Base-by-base conservation (phyloP, 2,888 invertebrate genomes). In the Mesoligia furuncula region DNA sequence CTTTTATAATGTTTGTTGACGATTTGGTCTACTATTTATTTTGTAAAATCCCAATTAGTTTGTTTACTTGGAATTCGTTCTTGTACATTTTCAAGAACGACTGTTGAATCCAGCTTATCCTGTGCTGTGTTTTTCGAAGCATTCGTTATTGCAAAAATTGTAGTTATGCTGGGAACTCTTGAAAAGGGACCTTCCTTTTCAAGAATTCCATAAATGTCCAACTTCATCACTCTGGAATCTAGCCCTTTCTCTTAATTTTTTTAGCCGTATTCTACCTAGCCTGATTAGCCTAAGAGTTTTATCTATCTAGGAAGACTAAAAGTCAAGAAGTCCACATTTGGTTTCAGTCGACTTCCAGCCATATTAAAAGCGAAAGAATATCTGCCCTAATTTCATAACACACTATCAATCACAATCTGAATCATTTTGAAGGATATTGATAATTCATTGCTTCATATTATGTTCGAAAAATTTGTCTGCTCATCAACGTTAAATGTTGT, bases 21-120 rank as follows among this genome's bases (percentile, higher is more conserved):
- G 36, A 39, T 24, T 61, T 45, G 31, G 1, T 45, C 45, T 59
- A 65, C 57, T 72, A 68, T 71, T 54, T 64, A 15, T 70, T 69
- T 84, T 62, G 61, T 67, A 73, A 81, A 84, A 84, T 73, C 54
- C 57, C 75, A 42, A 62, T 71, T 64, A 27, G 24, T 57, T 45
- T 6, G 17, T 61, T 80, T 79, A 79, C 48, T 71, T 54, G 7
- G 76, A 81, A 75, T 31, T 57, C 7, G 7, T 48, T 67, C 17
- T 17, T 31, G 9, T 61, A 6, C 4, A 64, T n/a, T 64, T 69
- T 39, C 7, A 61, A 20, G 15, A 51, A 73, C 31, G n/a, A 36
- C 13, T 45, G 11, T 65, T 20, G 20, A 36, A 20, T 27, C 27
- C 7, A 73, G 20, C 4, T 71, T 72, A 20, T 39, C 17, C 27